phyloP scores from a whole-genome alignment of 2,888 invertebrate species.

The Chrysolina oricalcia region DNA sequence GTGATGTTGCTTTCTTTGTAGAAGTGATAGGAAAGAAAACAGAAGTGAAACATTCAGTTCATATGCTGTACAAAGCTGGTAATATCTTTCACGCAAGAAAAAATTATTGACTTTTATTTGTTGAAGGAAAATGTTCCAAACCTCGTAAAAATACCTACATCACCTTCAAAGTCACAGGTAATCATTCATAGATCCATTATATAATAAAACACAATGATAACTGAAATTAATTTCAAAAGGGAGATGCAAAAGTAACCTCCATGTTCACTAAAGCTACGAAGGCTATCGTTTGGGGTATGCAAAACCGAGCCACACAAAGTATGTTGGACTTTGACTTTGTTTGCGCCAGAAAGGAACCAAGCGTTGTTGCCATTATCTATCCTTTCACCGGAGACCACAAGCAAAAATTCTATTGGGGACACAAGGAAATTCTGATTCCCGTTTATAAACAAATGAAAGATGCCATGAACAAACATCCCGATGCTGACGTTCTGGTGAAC shows the following conservation, averaged over 20 bases:
- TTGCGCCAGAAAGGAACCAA: conserved; percentile 90
- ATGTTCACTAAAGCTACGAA: conserved; percentile 90
- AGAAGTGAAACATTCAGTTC: background rate
- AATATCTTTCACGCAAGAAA: conserved; percentile 36
- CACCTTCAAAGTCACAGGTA: conserved; percentile 57
- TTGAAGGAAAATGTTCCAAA: conserved; percentile 61
- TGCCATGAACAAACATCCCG: conserved; percentile 94
- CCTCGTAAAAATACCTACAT: conserved; percentile 64
- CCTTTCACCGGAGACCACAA: conserved; percentile 99
- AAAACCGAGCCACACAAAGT: conserved; percentile 95
- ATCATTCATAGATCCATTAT: conserved; percentile 33
- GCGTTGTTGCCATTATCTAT: conserved; percentile 97
- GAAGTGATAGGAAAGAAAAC: background rate
- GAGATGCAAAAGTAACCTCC: conserved; percentile 66
- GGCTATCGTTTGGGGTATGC: conserved; percentile 99
- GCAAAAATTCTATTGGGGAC: conserved; percentile 99
- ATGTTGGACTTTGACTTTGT: conserved; percentile 98
- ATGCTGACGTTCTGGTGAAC: conserved; percentile 95
- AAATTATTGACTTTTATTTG: conserved; percentile 44
- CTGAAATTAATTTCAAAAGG: conserved; percentile 58
- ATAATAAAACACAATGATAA: conserved; percentile 8
- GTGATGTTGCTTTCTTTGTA: background rate
- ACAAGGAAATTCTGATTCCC: conserved; percentile 94
- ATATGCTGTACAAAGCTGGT: conserved; percentile 43
- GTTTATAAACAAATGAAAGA: conserved; percentile 98